Conservation (phyloP, 2,888 invertebrate species). For the Zootermopsis nevadensis region DNA sequence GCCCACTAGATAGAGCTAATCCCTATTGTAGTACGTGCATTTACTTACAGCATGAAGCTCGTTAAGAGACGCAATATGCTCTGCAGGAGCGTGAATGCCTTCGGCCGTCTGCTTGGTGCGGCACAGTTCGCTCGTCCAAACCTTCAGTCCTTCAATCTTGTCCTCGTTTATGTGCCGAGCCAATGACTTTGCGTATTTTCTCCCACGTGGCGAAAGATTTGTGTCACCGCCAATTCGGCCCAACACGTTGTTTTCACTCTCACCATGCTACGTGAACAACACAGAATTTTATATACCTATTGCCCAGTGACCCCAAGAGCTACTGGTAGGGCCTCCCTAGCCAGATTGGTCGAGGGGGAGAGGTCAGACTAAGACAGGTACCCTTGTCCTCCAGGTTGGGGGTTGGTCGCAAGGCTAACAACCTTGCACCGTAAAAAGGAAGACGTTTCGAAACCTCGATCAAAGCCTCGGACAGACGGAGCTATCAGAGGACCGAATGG, state of each 20-base stretch:
- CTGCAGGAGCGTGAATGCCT: constrained; percentile 81
- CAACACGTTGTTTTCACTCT: constrained; percentile 90
- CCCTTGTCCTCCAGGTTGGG: no score
- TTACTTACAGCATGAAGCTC: constrained; percentile 89
- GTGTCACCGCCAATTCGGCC: constrained; percentile 94
- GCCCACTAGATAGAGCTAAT: no score
- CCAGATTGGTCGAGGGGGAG: no score
- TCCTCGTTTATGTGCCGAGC: constrained; percentile 77
- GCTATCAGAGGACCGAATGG: no score
- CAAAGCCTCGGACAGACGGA: no score
- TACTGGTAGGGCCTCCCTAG: no score
- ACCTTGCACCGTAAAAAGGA: no score
- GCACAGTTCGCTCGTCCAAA: constrained; percentile 91
- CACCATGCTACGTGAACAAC: constrained; percentile 79
- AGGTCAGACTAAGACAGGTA: no score
- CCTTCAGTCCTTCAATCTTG: constrained; percentile 77
- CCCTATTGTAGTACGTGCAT: background rate
- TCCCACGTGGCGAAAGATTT: constrained; percentile 83
- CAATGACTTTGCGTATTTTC: constrained; percentile 79
- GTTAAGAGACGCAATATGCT: constrained; percentile 87
- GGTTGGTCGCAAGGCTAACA: no score
- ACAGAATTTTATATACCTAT: no score
- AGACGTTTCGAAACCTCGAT: no score
- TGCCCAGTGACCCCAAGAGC: no score
- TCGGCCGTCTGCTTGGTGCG: constrained; percentile 91